These are phyloP conservation scores for Marmota monax DNA, from an alignment of 2,113 vertebrate species.

Conservation along the genomic window DNA sequence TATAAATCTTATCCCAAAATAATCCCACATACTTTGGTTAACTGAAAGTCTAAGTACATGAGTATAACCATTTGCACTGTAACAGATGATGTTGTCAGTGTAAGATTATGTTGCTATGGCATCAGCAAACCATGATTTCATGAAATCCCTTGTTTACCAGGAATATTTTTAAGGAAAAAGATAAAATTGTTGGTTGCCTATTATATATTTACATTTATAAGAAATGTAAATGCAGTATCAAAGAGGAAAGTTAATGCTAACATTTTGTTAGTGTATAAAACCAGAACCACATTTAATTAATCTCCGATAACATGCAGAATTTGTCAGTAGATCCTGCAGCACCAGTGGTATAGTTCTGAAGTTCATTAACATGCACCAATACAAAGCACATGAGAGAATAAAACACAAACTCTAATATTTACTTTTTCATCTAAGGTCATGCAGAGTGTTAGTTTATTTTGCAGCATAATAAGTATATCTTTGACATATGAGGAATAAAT, in stretches of 20 bases:
- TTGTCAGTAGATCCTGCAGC: background rate
- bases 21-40: background rate
- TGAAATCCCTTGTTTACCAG: slow-evolving; percentile 36
- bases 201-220: background rate
- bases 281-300: slow-evolving; percentile 12
- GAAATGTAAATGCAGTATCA: slow-evolving; percentile 38
- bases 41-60: background rate
- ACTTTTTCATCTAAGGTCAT: slow-evolving; percentile 49
- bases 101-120: slow-evolving; percentile 63
- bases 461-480: background rate
- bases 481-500: slow-evolving; percentile 58
- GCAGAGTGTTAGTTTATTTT: slow-evolving; percentile 37
- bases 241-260: slow-evolving; percentile 17
- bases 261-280: background rate
- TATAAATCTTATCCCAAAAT: slow-evolving; percentile 24
- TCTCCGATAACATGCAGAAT: background rate
- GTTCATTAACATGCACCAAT: background rate
- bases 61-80: background rate
- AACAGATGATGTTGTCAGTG: slow-evolving; percentile 42
- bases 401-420: slow-evolving; percentile 50
- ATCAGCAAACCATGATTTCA: slow-evolving; percentile 34
- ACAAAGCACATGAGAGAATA: slow-evolving; percentile 29
- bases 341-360: background rate
- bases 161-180: slow-evolving; percentile 55
- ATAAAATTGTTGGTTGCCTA: slow-evolving; percentile 14